phyloP scores from a whole-genome alignment of 1,140 invertebrate genomes.

The Pectinophora gossypiella region DNA sequence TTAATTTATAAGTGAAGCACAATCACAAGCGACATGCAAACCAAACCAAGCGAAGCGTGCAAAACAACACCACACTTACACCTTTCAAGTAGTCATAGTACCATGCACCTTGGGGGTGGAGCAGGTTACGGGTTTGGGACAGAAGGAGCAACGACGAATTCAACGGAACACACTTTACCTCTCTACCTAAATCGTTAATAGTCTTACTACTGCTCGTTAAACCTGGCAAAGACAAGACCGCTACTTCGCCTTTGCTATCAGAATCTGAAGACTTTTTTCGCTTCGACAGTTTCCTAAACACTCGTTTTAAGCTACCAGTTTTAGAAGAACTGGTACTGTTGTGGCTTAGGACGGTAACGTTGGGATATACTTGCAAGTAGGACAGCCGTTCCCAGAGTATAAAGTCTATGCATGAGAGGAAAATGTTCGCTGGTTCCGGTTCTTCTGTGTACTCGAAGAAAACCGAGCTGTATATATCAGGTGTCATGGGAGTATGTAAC shows the following conservation, averaged over 20 bases:
- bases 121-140: slow-evolving; percentile 48
- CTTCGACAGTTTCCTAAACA: slow-evolving; percentile 35
- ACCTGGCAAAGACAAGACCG: slow-evolving; percentile 50
- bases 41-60: not conserved
- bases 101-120: slow-evolving; percentile 59
- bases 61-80: slow-evolving; percentile 58
- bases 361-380: slow-evolving; percentile 47
- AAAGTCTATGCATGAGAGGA: slow-evolving; percentile 57
- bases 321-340: slow-evolving; percentile 39
- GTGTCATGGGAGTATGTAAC: slow-evolving; percentile 34
- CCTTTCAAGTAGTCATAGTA: slow-evolving; percentile 67
- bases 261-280: slow-evolving; percentile 31
- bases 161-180: slow-evolving; percentile 49
- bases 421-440: slow-evolving; percentile 28
- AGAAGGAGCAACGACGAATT: slow-evolving; percentile 48
- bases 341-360: slow-evolving; percentile 40
- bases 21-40: slow-evolving; percentile 9
- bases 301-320: slow-evolving; percentile 41
- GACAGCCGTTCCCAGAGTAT: slow-evolving; percentile 66
- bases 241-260: slow-evolving; percentile 42
- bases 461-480: slow-evolving; percentile 57
- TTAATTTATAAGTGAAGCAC: too few relatives aligned
- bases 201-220: slow-evolving; percentile 45
- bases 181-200: slow-evolving; percentile 49
- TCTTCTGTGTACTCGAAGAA: slow-evolving; percentile 52